These are phyloP conservation scores for Acholoe squamosa DNA, from an alignment of 2,888 invertebrate species.

Conservation along the genomic window DNA sequence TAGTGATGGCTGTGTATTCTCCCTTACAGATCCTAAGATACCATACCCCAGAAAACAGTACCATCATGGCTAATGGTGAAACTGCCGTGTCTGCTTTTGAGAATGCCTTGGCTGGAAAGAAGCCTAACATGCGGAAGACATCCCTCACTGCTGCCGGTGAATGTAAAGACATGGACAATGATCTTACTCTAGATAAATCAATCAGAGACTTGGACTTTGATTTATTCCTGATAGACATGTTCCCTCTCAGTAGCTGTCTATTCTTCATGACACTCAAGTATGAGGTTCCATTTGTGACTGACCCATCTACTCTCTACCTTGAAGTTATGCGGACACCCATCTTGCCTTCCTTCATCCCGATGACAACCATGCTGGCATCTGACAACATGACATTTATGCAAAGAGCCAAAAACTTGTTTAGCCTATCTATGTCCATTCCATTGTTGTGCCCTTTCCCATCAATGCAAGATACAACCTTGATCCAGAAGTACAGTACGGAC, in stretches of 20 bases:
- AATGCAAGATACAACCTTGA: not conserved
- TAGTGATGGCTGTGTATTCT: no score
- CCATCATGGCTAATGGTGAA: not conserved
- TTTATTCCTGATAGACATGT: conserved; percentile 37
- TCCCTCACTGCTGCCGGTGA: not conserved
- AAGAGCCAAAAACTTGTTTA: not conserved
- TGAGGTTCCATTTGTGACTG: conserved; percentile 43
- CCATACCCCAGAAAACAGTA: not conserved
- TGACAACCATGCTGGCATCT: not conserved
- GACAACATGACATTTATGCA: conserved; percentile 51
- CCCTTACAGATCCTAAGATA: not conserved
- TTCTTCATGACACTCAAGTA: conserved; percentile 12
- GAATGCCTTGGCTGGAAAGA: not conserved
- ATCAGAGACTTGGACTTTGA: conserved; percentile 39
- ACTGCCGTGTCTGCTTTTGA: not conserved
- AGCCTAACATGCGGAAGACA: not conserved
- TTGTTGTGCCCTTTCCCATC: not conserved
- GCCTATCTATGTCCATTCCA: not conserved
- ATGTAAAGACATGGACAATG: conserved; percentile 30
- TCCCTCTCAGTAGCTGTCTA: conserved; percentile 10
- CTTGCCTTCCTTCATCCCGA: conserved; percentile 45
- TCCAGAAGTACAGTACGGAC: conserved; percentile 37
- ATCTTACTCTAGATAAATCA: not conserved
- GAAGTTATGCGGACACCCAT: conserved; percentile 22
- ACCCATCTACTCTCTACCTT: not conserved